Conservation (phyloP, 2,888 invertebrate genomes). For the Coleophora deauratella region DNA sequence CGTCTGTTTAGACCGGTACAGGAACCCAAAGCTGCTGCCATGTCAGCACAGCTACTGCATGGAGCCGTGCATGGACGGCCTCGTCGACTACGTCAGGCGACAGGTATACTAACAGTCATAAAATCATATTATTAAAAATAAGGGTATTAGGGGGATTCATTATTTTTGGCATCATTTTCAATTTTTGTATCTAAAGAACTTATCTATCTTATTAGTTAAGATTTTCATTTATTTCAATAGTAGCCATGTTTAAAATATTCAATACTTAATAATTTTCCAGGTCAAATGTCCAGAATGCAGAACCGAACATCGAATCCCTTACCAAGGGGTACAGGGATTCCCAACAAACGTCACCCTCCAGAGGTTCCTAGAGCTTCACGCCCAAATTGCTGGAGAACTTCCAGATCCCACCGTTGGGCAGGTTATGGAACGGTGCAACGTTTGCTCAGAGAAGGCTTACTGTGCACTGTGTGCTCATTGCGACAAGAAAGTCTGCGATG, state of each 20-base stretch:
- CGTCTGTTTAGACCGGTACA: slow-evolving; percentile 97
- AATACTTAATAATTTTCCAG: slow-evolving; percentile 52
- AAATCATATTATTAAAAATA: too few relatives aligned
- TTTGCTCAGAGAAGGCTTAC: slow-evolving; percentile 94
- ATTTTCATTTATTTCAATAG: too few relatives aligned
- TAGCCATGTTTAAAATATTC: not conserved
- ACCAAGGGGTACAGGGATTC: slow-evolving; percentile 94
- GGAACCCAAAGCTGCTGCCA: slow-evolving; percentile 98
- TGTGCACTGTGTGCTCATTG: slow-evolving; percentile 94
- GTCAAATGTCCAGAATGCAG: slow-evolving; percentile 99
- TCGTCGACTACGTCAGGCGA: slow-evolving; percentile 94
- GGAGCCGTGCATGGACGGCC: slow-evolving; percentile 98
- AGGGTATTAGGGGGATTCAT: too few relatives aligned
- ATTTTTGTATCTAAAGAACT: too few relatives aligned
- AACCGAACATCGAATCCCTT: slow-evolving; percentile 96
- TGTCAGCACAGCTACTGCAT: slow-evolving; percentile 99
- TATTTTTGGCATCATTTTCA: too few relatives aligned
- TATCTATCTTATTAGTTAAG: too few relatives aligned
- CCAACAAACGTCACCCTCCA: slow-evolving; percentile 97
- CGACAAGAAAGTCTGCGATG: slow-evolving; percentile 96
- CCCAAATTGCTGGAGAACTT: slow-evolving; percentile 92
- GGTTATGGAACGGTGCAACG: slow-evolving; percentile 94
- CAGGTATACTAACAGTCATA: slow-evolving; percentile 80
- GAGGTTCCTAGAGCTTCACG: slow-evolving; percentile 94
- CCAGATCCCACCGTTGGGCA: slow-evolving; percentile 94